Evolutionary conservation across 2,113 vertebrate species (phyloP), one percentile per base, ranked within the genome.

Genomic region (Phodopus roborovskii): DNA sequence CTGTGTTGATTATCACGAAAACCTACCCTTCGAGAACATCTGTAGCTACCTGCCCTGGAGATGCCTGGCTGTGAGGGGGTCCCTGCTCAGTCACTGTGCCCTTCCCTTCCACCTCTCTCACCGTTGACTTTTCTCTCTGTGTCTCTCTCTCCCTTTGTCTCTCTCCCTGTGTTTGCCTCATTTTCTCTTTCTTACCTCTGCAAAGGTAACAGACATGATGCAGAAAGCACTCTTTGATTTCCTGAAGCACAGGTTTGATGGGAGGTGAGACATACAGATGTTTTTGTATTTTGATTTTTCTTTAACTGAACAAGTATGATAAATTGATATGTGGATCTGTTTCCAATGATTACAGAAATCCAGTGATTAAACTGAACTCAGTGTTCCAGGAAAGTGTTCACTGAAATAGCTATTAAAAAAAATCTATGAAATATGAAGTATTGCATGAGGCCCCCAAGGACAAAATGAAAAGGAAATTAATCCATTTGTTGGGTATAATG

Each of bases 141-240:
- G 42, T 68, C 30, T 70, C 33, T 50, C 22, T 13, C 33, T 30
- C 66, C 50, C 96, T 94, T 75, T 88, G 66, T 95, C 82, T 96
- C 88, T 95, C 97, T 98, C 89, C 91, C 9, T 95, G 66, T 96
- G 92, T 97, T 96, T 97, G 96, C 97, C 97, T 98, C 96, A 96
- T 96, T 97, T 97, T 91, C 96, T 97, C 98, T 88, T 85, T 95
- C 95, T 97, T 97, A 97, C 98, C 97, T 97, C 94, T 98, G 96
- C 58, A 79, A 98, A 99, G 99, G 99, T 99, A 98, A 99, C 99
- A 97, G 99, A 99, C 98, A 99, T 99, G 99, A 99, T 99, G 99
- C 99, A 99, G 99, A 99, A 99, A 99, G 99, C 99, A 68, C 99
- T 99, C 97, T 99, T 99, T 99, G 99, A 99, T 99, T 99, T 99